A percentile compares a stretch with the other conserved stretches of the same genome.
These are phyloP conservation scores for Drosophila aldrichi DNA, from an alignment of 2,888 invertebrate genomes.

Conservation along the genomic window DNA sequence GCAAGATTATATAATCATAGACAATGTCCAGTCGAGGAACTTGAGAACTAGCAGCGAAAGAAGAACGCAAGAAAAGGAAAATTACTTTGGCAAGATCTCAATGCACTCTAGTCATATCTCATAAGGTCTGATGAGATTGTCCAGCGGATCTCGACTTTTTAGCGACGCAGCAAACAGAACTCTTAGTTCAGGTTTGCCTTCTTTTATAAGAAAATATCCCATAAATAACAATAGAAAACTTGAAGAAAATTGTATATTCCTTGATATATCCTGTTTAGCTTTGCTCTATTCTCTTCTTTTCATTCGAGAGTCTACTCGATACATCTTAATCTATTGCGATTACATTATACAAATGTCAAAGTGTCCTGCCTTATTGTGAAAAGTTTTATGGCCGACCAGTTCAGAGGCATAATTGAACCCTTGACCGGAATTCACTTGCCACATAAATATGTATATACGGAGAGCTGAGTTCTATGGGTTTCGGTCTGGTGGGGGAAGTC, in stretches of 20 bases:
- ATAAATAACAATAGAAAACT: not conserved
- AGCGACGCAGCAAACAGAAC: too few relatives aligned
- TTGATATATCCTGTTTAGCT: not conserved
- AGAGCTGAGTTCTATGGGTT: slow-evolving; percentile 17
- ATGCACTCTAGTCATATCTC: too few relatives aligned
- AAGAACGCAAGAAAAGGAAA: too few relatives aligned
- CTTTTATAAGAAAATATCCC: not conserved
- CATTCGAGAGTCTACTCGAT: slow-evolving; percentile 4
- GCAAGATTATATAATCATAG: not conserved
- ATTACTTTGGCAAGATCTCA: too few relatives aligned
- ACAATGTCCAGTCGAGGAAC: not conserved
- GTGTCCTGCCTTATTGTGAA: slow-evolving; percentile 38
- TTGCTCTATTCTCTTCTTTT: not conserved
- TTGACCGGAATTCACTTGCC: slow-evolving; percentile 38
- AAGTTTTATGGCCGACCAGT: slow-evolving; percentile 14
- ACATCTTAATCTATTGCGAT: slow-evolving; percentile 45
- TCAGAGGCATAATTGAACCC: slow-evolving; percentile 63
- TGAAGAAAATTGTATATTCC: not conserved
- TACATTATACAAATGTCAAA: slow-evolving; percentile 44
- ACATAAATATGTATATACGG: slow-evolving; percentile 1
- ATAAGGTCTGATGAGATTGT: too few relatives aligned
- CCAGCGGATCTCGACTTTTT: too few relatives aligned
- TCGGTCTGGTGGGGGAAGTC: slow-evolving; percentile 32
- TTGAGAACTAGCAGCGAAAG: too few relatives aligned
- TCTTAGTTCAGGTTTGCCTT: too few relatives aligned